Evolutionary conservation across 2,888 invertebrate genomes (phyloP).

Genomic region (Imbricaverruca yamaguchii): DNA sequence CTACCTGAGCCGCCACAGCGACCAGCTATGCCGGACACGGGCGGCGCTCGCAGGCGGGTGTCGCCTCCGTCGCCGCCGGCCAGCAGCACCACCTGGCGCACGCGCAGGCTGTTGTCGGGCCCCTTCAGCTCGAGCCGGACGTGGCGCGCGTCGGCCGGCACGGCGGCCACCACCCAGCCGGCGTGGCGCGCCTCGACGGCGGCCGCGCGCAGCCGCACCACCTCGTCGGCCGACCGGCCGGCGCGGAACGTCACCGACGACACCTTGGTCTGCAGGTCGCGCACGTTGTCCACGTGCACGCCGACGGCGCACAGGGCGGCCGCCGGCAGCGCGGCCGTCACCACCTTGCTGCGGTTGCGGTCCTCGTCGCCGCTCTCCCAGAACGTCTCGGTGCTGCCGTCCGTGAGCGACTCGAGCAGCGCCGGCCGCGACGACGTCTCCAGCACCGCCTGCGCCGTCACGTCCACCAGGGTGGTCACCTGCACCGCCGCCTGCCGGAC

Average conservation of each 20-base stretch:
- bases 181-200: conserved; percentile 78
- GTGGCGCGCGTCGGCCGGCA: conserved; percentile 55
- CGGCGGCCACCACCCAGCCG: conserved; percentile 57
- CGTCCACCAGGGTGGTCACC: conserved; percentile 54
- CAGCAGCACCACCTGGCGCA: conserved; percentile 69
- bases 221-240: conserved; percentile 71
- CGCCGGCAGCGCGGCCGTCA: conserved; percentile 58
- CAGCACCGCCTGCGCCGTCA: conserved; percentile 67
- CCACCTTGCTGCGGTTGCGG: conserved; percentile 75
- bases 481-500: conserved; percentile 32
- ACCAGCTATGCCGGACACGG: too few species aligned
- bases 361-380: conserved; percentile 99
- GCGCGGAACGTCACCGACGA: conserved; percentile 44
- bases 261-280: conserved; percentile 88
- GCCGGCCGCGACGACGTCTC: conserved; percentile 88
- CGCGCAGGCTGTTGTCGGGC: conserved; percentile 78
- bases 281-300: conserved; percentile 88
- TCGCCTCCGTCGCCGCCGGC: conserved; percentile 56
- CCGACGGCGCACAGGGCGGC: conserved; percentile 69
- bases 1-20: too few species aligned
- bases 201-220: conserved; percentile 67
- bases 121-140: conserved; percentile 78
- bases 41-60: too few species aligned
- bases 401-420: conserved; percentile 85
- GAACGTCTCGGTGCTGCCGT: conserved; percentile 94